Evolutionary conservation across 2,113 vertebrate genomes (phyloP).

Genomic region (Toxotes jaculatrix): DNA sequence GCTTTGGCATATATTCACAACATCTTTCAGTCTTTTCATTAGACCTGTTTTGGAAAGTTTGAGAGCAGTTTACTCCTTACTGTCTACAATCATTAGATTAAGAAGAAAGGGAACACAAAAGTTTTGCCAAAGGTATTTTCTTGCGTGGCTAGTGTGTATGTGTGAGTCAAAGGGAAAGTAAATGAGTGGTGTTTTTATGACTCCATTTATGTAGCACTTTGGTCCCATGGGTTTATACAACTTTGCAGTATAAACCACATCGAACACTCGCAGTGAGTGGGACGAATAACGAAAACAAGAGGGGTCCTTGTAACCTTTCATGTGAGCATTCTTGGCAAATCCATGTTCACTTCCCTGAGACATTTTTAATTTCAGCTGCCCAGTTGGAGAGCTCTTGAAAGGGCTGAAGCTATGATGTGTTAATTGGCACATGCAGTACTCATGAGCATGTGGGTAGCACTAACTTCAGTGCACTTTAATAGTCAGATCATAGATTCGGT

Average conservation of each 20-base stretch:
- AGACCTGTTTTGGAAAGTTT: constrained; percentile 67
- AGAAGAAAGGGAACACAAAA: constrained; percentile 43
- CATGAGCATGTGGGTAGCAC: constrained; percentile 28
- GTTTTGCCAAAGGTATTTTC: constrained; percentile 55
- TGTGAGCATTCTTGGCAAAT: constrained; percentile 74
- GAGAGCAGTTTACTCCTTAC: constrained; percentile 49
- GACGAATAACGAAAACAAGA: constrained; percentile 64
- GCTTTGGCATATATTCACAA: constrained; percentile 35
- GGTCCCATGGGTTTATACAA: constrained; percentile 65
- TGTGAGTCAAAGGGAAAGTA: constrained; percentile 69
- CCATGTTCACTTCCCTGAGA: constrained; percentile 52
- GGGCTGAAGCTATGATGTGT: constrained; percentile 51
- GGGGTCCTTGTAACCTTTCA: constrained; percentile 68
- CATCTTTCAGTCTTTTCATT: constrained; percentile 41
- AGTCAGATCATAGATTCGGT: constrained; percentile 29
- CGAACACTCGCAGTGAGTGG: constrained; percentile 64
- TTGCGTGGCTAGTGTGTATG: constrained; percentile 52
- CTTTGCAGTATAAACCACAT: constrained; percentile 64
- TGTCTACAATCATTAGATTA: constrained; percentile 59
- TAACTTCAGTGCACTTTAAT: constrained; percentile 26
- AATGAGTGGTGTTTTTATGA: constrained; percentile 68
- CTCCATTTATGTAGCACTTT: constrained; percentile 61
- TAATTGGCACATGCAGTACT: constrained; percentile 47
- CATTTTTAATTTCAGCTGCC: constrained; percentile 54
- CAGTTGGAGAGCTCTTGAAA: constrained; percentile 59